These are phyloP conservation scores for Silurus asotus DNA, from an alignment of 2,113 vertebrate species.

Conservation along the genomic window DNA sequence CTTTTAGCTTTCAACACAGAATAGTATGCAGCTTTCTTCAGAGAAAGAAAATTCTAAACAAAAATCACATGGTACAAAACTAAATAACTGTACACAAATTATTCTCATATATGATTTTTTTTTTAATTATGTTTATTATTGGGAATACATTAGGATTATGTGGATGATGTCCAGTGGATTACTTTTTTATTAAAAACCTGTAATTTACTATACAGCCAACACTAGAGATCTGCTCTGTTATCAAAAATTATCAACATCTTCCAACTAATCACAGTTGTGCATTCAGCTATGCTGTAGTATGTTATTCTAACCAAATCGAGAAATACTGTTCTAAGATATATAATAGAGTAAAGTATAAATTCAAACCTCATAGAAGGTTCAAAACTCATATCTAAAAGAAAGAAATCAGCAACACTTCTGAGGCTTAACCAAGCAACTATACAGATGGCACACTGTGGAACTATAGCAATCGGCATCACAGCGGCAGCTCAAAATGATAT, in stretches of 20 bases:
- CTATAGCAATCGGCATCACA: slow-evolving; percentile 29
- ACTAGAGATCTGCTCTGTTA: not conserved
- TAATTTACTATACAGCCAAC: not conserved
- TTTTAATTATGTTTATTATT: not conserved
- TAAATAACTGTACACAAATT: not conserved
- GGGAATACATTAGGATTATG: not conserved
- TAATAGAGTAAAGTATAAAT: not conserved
- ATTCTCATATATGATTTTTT: no score
- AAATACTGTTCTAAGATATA: not conserved
- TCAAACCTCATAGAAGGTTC: not conserved
- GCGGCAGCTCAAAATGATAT: slow-evolving; percentile 56
- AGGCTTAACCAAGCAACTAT: slow-evolving; percentile 25
- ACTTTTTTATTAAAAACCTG: not conserved
- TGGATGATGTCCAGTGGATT: not conserved
- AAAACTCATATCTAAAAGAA: slow-evolving; percentile 6
- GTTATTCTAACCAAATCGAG: not conserved
- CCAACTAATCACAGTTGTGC: not conserved
- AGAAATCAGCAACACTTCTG: slow-evolving; percentile 34
- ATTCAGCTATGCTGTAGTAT: not conserved
- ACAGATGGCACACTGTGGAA: slow-evolving; percentile 40
- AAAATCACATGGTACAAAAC: not conserved
- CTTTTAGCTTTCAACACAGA: not conserved
- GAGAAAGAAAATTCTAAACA: not conserved
- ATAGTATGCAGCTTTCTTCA: not conserved
- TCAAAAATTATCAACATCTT: not conserved